phyloP scores from a whole-genome alignment of 2,113 vertebrate genomes.

The Montifringilla adamsi region DNA sequence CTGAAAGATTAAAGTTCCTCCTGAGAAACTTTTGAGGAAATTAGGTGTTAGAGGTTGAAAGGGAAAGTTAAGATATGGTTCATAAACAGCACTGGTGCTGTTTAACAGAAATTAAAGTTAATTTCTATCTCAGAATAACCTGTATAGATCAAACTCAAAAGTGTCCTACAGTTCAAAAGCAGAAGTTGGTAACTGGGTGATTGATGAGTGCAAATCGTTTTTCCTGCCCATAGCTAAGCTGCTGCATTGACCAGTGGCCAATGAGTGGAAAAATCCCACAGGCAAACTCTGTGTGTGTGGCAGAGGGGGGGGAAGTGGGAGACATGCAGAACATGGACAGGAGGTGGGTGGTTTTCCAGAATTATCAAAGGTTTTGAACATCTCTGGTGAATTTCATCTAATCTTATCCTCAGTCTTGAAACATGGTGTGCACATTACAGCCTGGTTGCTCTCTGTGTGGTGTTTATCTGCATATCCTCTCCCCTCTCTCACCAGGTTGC shows the following conservation, averaged over 20 bases:
- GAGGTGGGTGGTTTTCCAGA: background rate
- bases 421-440: background rate
- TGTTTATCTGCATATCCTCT: background rate
- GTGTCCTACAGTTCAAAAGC: background rate
- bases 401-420: background rate
- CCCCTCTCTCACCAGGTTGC: background rate
- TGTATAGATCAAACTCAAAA: background rate
- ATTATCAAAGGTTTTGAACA: background rate
- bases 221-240: background rate
- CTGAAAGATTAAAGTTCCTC: constrained; percentile 21
- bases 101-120: background rate
- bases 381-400: background rate
- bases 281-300: background rate
- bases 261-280: constrained; percentile 33
- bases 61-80: constrained; percentile 22
- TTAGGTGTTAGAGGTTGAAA: constrained; percentile 12
- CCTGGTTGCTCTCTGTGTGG: background rate
- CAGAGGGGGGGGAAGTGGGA: background rate
- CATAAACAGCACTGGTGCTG: background rate
- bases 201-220: background rate
- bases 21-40: constrained; percentile 30
- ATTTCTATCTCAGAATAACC: background rate
- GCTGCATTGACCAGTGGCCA: background rate
- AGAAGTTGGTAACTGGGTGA: background rate
- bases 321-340: background rate